A percentile compares a stretch with the other conserved stretches of the same genome.
These are phyloP conservation scores for Drosophila serrata DNA, from an alignment of 1,140 invertebrate genomes.

Conservation along the genomic window DNA sequence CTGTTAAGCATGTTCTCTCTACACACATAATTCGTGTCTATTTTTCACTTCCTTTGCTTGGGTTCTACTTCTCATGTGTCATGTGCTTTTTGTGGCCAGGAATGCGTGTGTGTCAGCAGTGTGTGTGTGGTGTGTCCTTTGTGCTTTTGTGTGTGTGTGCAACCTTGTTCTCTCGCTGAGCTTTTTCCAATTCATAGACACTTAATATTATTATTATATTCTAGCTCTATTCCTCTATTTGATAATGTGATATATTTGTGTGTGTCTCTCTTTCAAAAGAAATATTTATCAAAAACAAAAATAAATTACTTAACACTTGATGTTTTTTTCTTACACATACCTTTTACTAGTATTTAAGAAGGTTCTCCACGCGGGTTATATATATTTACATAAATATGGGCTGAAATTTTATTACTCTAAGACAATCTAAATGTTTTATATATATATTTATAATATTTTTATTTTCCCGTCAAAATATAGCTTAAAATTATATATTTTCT, in stretches of 20 bases:
- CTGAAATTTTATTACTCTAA: conserved; percentile 47
- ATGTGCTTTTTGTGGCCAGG: conserved; percentile 41
- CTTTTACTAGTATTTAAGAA: conserved; percentile 46
- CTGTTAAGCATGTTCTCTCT: conserved; percentile 38
- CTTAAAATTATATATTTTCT: conserved; percentile 27
- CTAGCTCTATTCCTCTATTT: conserved; percentile 50
- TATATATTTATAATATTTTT: conserved; percentile 1
- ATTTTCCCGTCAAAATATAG: conserved; percentile 69
- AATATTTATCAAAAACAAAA: conserved; percentile 45
- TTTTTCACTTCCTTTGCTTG: conserved; percentile 45
- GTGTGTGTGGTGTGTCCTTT: conserved; percentile 37
- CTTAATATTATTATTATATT: conserved; percentile 29
- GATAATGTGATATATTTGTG: conserved; percentile 65
- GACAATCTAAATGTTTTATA: conserved; percentile 43
- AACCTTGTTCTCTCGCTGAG: conserved; percentile 21
- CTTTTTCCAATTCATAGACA: conserved; percentile 40
- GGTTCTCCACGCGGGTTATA: conserved; percentile 40
- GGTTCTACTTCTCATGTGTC: conserved; percentile 43
- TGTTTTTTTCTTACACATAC: conserved; percentile 74
- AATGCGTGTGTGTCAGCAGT: conserved; percentile 40
- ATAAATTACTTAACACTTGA: conserved; percentile 76
- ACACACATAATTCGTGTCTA: conserved; percentile 30
- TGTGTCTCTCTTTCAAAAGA: conserved; percentile 56
- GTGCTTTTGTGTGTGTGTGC: conserved; percentile 43
- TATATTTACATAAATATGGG: conserved; percentile 28